A percentile compares a stretch with the other conserved stretches of the same genome.
phyloP scores from a whole-genome alignment of 2,113 vertebrate species.

The Poicephalus meyeri region DNA sequence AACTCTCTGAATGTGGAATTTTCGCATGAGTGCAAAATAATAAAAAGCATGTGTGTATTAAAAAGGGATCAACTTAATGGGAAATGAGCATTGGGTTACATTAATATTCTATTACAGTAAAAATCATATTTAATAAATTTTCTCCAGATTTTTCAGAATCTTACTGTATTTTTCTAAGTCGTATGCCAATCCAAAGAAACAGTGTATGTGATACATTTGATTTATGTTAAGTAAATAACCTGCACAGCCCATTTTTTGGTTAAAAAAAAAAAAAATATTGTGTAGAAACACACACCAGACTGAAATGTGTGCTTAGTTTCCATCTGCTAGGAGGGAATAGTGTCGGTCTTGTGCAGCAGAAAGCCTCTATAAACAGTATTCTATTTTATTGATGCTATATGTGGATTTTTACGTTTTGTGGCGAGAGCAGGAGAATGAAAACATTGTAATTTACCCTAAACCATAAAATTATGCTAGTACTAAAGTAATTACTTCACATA shows the following conservation, averaged over 20 bases:
- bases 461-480: constrained; percentile 48
- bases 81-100: constrained; percentile 82
- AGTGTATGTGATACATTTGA: constrained; percentile 75
- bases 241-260: constrained; percentile 66
- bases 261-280: constrained; percentile 52
- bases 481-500: constrained; percentile 64
- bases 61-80: constrained; percentile 82
- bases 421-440: constrained; percentile 43
- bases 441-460: constrained; percentile 48
- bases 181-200: constrained; percentile 77
- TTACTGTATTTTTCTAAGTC: constrained; percentile 80
- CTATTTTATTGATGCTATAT: constrained; percentile 71
- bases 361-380: constrained; percentile 74
- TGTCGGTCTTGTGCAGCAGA: constrained; percentile 70
- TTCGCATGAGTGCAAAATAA: constrained; percentile 86
- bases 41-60: constrained; percentile 88
- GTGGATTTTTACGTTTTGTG: constrained; percentile 63
- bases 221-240: constrained; percentile 82
- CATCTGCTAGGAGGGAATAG: constrained; percentile 56
- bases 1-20: constrained; percentile 84
- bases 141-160: constrained; percentile 73
- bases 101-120: constrained; percentile 88
- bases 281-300: constrained; percentile 75
- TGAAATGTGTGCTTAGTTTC: constrained; percentile 64
- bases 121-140: constrained; percentile 87